A percentile compares a stretch with the other conserved stretches of the same genome.
These are phyloP conservation scores for Stylophora pistillata DNA, from an alignment of 64 coral and sea anemone genomes.

Conservation along the genomic window DNA sequence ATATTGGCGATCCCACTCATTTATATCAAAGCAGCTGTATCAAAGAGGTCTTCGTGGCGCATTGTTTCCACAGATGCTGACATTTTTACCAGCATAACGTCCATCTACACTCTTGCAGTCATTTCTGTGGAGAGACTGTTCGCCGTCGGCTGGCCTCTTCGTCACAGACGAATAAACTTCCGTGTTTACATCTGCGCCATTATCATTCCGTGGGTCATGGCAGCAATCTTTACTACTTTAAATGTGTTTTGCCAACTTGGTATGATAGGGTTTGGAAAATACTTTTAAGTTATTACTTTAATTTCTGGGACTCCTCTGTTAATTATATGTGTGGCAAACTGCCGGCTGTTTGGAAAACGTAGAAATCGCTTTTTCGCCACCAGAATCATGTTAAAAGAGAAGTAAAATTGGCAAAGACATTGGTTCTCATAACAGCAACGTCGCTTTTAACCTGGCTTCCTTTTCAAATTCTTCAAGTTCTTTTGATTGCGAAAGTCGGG, in stretches of 20 bases:
- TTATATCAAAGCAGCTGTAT: neutral
- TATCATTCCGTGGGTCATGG: neutral
- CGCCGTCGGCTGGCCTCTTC: neutral
- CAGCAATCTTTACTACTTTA: neutral
- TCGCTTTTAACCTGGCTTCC: neutral
- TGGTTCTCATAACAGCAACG: neutral
- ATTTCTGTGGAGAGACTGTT: neutral
- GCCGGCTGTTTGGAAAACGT: neutral
- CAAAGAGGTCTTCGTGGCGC: neutral
- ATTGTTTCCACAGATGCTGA: neutral
- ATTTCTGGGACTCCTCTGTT: neutral
- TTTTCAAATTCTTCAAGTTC: neutral
- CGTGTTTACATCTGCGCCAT: neutral
- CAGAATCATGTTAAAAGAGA: neutral
- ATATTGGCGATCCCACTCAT: neutral
- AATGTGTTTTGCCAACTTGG: neutral
- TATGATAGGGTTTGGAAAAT: neutral
- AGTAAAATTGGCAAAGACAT: neutral
- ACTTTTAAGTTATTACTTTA: neutral
- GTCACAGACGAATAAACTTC: neutral
- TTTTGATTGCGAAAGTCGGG: neutral
- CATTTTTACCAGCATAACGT: neutral
- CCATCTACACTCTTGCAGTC: neutral
- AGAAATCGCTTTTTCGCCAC: neutral
- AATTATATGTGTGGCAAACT: neutral